Evolutionary conservation across 2,113 vertebrate species (phyloP).

Genomic region (Pungitius pungitius): DNA sequence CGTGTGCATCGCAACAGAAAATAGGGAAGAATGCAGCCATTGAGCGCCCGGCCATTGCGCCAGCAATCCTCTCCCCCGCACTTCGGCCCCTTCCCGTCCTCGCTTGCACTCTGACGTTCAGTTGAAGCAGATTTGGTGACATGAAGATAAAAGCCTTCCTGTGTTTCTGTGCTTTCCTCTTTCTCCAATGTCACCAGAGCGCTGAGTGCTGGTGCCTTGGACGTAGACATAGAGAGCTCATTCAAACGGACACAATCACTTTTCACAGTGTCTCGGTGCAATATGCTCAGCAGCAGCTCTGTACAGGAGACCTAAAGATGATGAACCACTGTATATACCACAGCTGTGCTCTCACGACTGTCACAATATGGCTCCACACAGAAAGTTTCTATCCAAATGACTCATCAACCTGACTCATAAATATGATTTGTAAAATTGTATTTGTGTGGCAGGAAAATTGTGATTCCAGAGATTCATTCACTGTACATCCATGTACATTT

Average conservation of each 20-base stretch:
- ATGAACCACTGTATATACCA: not conserved
- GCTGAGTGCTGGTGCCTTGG: conserved; percentile 72
- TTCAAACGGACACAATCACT: conserved; percentile 79
- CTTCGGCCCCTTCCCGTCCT: conserved; percentile 59
- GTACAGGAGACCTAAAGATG: conserved; percentile 26
- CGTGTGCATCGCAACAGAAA: conserved; percentile 56
- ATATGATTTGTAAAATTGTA: conserved; percentile 41
- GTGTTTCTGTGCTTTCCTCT: conserved; percentile 75
- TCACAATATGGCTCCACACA: conserved; percentile 1
- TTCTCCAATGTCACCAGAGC: conserved; percentile 78
- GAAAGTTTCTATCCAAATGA: conserved; percentile 28
- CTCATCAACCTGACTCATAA: conserved; percentile 40
- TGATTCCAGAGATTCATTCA: conserved; percentile 3
- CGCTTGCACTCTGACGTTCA: conserved; percentile 79
- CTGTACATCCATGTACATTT: conserved; percentile 5
- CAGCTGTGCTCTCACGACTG: conserved; percentile 5
- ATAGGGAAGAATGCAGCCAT: conserved; percentile 75
- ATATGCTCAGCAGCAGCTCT: conserved; percentile 53
- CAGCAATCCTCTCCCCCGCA: conserved; percentile 66
- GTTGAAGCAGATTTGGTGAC: conserved; percentile 81
- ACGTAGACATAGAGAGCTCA: conserved; percentile 75
- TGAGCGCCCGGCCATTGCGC: conserved; percentile 70
- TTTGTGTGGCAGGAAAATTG: conserved; percentile 17
- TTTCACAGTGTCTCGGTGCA: conserved; percentile 65
- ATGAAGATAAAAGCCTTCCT: conserved; percentile 81